Conservation (phyloP, 2,113 vertebrate genomes). For the Toxotes chatareus region DNA sequence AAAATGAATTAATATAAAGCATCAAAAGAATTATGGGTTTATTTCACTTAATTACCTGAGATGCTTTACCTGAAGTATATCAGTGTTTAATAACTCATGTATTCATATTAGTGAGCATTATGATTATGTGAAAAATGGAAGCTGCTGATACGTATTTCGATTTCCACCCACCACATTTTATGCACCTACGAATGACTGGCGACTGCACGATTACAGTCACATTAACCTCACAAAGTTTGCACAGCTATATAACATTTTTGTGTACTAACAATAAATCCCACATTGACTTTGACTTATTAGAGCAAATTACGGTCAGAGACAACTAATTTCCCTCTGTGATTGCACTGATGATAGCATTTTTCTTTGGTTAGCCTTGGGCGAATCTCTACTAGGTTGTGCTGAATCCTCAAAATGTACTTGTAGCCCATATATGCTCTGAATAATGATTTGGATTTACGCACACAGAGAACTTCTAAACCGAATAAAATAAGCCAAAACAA, state of each 20-base stretch:
- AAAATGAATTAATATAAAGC: conserved; percentile 81
- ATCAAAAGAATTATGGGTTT: conserved; percentile 68
- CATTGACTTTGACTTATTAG: conserved; percentile 77
- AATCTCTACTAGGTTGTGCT: conserved; percentile 62
- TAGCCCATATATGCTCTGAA: conserved; percentile 32
- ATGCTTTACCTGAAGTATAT: conserved; percentile 36
- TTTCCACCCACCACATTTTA: neutral
- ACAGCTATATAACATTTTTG: conserved; percentile 14
- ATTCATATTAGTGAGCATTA: neutral
- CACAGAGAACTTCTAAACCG: conserved; percentile 11
- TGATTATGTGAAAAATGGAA: conserved; percentile 6
- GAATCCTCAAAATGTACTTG: conserved; percentile 66
- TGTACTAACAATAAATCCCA: conserved; percentile 70
- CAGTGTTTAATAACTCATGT: conserved; percentile 42
- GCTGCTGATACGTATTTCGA: neutral
- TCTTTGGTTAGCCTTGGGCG: conserved; percentile 61
- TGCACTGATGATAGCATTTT: conserved; percentile 75
- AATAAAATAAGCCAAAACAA: neutral
- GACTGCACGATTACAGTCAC: neutral
- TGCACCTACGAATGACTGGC: conserved; percentile 10
- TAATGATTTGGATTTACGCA: conserved; percentile 51
- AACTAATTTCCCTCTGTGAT: conserved; percentile 76
- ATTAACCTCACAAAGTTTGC: conserved; percentile 32
- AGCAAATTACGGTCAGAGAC: conserved; percentile 75
- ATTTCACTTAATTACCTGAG: conserved; percentile 55